Percentiles rank a stretch among this genome's conserved stretches.
Evolutionary conservation across 2,113 vertebrate genomes (phyloP).

Genomic region (Cacatua alba): DNA sequence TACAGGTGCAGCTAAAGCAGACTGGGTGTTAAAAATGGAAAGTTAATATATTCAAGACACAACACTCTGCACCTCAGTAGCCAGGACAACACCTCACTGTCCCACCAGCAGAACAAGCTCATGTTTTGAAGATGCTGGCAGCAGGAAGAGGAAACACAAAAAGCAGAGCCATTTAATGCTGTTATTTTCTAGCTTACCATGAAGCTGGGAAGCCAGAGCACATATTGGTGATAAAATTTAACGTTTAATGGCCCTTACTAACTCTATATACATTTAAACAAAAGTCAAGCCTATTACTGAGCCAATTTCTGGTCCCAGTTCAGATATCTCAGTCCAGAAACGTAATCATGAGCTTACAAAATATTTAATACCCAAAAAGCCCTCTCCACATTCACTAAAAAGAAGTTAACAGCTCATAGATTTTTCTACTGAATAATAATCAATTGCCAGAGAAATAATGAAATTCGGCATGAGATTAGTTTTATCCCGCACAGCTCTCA

Average conservation of each 20-base stretch:
- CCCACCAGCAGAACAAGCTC: not conserved
- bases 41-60: not conserved
- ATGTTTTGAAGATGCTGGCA: not conserved
- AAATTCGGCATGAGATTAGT: not conserved
- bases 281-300: not conserved
- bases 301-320: not conserved
- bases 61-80: not conserved
- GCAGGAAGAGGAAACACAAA: not conserved
- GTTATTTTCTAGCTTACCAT: not conserved
- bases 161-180: not conserved
- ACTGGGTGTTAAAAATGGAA: not conserved
- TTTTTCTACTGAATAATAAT: not conserved
- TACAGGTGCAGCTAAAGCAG: not conserved
- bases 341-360: not conserved
- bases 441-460: not conserved
- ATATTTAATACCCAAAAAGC: not conserved
- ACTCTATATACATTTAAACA: not conserved
- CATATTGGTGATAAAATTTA: not conserved
- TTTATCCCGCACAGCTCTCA: not conserved
- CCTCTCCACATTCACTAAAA: not conserved
- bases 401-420: not conserved
- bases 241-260: not conserved
- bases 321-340: not conserved
- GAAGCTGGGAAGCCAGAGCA: not conserved
- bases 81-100: not conserved